Evolutionary conservation across 2,797 vertebrate genomes (phyloP).

Genomic region (Eulemur coronatus): DNA sequence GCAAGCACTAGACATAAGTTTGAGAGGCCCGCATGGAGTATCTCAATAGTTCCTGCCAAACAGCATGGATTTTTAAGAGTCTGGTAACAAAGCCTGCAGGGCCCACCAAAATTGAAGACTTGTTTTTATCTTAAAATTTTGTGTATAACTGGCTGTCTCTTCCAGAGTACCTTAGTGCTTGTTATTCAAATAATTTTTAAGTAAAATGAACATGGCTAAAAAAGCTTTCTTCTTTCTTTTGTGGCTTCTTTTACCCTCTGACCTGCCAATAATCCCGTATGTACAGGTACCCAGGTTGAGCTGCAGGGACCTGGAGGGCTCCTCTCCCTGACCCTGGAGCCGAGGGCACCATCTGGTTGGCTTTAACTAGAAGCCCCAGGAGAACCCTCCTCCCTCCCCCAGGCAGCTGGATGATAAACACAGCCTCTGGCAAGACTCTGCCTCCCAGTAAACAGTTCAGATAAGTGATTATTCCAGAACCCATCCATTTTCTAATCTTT

Average conservation of each 20-base stretch:
- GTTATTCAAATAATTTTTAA: background rate
- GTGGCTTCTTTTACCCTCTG: background rate
- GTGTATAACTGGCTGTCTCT: background rate
- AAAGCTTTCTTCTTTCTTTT: background rate
- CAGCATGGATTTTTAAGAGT: background rate
- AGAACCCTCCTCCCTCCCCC: background rate
- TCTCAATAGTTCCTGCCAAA: background rate
- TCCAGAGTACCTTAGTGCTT: background rate
- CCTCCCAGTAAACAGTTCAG: background rate
- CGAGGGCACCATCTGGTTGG: background rate
- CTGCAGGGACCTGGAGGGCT: background rate
- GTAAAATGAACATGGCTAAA: background rate
- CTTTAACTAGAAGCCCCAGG: background rate
- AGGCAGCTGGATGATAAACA: conserved; percentile 3
- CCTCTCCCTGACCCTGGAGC: background rate
- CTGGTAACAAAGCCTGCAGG: background rate
- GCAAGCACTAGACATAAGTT: background rate
- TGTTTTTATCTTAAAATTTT: background rate
- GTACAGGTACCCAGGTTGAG: background rate
- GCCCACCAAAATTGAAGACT: background rate
- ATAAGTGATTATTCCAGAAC: background rate
- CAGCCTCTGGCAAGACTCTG: background rate
- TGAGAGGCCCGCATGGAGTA: background rate
- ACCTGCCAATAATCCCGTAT: background rate
- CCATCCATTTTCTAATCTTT: conserved; percentile 41